phyloP scores from a whole-genome alignment of 2,888 invertebrate species.

The Nephrotoma appendiculata region DNA sequence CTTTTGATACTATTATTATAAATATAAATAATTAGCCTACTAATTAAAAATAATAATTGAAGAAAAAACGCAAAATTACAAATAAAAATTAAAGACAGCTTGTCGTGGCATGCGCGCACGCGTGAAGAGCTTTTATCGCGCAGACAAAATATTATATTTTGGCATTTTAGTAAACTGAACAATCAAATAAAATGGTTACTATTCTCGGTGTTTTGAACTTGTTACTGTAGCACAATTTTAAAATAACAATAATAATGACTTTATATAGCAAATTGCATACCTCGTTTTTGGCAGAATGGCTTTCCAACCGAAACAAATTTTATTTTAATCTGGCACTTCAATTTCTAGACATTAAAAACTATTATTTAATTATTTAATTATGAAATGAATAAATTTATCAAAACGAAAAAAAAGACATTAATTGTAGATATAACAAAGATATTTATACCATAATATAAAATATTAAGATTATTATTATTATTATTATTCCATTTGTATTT shows the following conservation, averaged over 20 bases:
- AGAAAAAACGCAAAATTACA: not conserved
- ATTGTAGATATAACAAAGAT: not conserved
- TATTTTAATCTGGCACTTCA: not conserved
- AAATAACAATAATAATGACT: not conserved
- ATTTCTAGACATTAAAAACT: not conserved
- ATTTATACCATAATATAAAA: not conserved
- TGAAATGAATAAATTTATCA: not conserved
- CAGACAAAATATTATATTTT: not conserved
- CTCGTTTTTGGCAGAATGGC: not conserved
- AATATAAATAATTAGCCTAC: not conserved
- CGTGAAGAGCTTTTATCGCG: not conserved
- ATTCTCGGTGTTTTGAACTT: not conserved
- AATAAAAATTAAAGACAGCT: not conserved
- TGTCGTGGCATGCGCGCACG: not conserved
- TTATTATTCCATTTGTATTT: not conserved
- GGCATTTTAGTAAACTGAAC: not conserved
- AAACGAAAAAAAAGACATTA: not conserved
- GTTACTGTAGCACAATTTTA: not conserved
- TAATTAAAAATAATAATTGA: not conserved
- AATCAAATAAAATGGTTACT: not conserved
- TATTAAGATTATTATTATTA: not conserved
- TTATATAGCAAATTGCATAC: not conserved
- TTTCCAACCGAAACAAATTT: not conserved
- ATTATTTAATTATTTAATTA: not conserved
- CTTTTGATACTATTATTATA: not conserved